A percentile compares a stretch with the other conserved stretches of the same genome.
phyloP scores from a whole-genome alignment of 2,113 vertebrate species.

The Sakesphorus luctuosus region DNA sequence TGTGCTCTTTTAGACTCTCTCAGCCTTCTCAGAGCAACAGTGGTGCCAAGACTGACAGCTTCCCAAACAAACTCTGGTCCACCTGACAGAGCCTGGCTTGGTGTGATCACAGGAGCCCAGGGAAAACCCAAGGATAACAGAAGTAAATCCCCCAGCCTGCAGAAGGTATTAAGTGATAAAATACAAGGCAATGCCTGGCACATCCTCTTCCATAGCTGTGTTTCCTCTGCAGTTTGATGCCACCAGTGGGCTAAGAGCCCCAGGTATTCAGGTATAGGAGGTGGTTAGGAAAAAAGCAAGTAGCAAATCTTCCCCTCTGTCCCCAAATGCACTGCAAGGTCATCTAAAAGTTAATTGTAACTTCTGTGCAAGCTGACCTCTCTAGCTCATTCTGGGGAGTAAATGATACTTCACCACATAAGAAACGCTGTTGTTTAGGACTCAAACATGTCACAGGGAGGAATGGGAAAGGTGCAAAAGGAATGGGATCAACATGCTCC shows the following conservation, averaged over 20 bases:
- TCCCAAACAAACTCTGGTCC: not conserved
- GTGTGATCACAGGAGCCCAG: not conserved
- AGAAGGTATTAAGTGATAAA: not conserved
- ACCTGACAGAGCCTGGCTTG: not conserved
- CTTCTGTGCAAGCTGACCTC: not conserved
- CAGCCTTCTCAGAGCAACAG: not conserved
- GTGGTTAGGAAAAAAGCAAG: not conserved
- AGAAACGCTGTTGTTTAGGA: not conserved
- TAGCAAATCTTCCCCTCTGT: not conserved
- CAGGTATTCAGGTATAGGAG: not conserved
- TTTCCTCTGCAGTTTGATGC: not conserved
- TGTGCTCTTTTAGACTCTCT: not conserved
- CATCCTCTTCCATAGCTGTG: not conserved
- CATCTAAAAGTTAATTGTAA: not conserved
- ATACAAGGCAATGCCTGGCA: not conserved
- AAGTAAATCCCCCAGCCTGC: not conserved
- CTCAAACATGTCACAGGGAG: rapidly evolving
- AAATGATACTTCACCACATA: not conserved
- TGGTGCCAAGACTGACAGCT: slow-evolving; percentile 3
- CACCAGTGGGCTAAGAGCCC: not conserved
- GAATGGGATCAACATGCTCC: not conserved
- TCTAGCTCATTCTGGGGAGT: not conserved
- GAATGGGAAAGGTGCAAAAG: not conserved
- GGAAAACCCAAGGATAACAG: not conserved
- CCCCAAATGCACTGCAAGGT: not conserved